These are phyloP conservation scores for Drosophila mayaguana DNA, from an alignment of 2,888 invertebrate species.

Conservation along the genomic window DNA sequence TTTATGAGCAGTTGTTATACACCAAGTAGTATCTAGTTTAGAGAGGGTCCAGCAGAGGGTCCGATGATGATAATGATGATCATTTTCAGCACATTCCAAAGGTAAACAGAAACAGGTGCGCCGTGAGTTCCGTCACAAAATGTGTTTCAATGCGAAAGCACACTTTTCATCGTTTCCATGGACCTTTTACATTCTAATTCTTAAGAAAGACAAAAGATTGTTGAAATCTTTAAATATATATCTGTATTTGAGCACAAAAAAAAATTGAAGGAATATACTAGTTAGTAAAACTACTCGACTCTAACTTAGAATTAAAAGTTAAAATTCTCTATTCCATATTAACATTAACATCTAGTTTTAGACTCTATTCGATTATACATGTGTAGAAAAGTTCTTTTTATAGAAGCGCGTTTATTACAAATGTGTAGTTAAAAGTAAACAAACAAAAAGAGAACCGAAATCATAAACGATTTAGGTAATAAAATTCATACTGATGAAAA, in stretches of 20 bases:
- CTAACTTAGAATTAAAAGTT: constrained; percentile 59
- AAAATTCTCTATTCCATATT: constrained; percentile 68
- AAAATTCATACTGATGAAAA: constrained; percentile 53
- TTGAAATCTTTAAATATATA: constrained; percentile 58
- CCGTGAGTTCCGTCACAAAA: constrained; percentile 47
- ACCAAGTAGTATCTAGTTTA: constrained; percentile 55
- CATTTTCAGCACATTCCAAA: constrained; percentile 58
- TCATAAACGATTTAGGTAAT: constrained; percentile 41
- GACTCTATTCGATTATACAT: constrained; percentile 76
- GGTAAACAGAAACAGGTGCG: constrained; percentile 48
- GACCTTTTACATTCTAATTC: constrained; percentile 57
- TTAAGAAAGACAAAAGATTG: constrained; percentile 47
- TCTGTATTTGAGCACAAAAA: constrained; percentile 68
- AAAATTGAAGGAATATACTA: constrained; percentile 43
- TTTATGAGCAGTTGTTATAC: constrained; percentile 49
- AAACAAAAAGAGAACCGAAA: constrained; percentile 43
- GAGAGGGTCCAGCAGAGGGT: constrained; percentile 53
- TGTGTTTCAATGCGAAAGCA: constrained; percentile 53
- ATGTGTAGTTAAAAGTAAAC: constrained; percentile 52
- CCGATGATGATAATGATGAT: constrained; percentile 18
- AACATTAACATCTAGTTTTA: constrained; percentile 68
- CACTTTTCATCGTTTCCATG: constrained; percentile 46
- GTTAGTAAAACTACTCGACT: constrained; percentile 60
- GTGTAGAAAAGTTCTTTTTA: constrained; percentile 66
- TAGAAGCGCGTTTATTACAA: constrained; percentile 66